Evolutionary conservation across 2,113 vertebrate genomes (phyloP).

Genomic region (Dolichotis patagonum): DNA sequence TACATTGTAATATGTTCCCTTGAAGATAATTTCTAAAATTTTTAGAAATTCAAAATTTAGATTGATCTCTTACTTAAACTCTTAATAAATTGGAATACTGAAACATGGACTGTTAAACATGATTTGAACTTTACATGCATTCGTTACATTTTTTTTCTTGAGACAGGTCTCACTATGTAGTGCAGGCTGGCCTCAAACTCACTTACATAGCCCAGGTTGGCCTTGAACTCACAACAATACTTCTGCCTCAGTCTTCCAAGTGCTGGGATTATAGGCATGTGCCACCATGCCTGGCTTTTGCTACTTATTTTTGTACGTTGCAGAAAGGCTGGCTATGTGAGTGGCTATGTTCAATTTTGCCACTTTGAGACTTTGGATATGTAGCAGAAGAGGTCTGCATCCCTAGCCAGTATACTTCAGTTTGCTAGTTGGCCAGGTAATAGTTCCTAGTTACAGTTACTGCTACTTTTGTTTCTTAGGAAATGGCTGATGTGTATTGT

Average conservation of each 20-base stretch:
- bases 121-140: background rate
- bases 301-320: background rate
- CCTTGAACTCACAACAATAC: background rate
- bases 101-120: constrained; percentile 28
- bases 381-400: background rate
- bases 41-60: constrained; percentile 6
- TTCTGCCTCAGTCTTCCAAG: background rate
- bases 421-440: background rate
- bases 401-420: background rate
- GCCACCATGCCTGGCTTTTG: background rate
- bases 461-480: background rate
- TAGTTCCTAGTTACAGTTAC: background rate
- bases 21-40: background rate
- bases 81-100: background rate
- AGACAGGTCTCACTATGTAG: background rate
- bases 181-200: background rate
- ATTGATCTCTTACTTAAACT: background rate
- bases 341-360: constrained; percentile 27
- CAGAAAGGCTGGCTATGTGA: background rate
- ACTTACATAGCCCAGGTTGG: background rate
- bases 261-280: background rate
- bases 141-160: background rate
- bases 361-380: background rate
- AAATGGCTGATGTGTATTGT: background rate
- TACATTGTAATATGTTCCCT: background rate